Percentiles rank a stretch among this genome's conserved stretches.
Evolutionary conservation across 2,888 invertebrate genomes (phyloP).

Genomic region (Lithophane socia): DNA sequence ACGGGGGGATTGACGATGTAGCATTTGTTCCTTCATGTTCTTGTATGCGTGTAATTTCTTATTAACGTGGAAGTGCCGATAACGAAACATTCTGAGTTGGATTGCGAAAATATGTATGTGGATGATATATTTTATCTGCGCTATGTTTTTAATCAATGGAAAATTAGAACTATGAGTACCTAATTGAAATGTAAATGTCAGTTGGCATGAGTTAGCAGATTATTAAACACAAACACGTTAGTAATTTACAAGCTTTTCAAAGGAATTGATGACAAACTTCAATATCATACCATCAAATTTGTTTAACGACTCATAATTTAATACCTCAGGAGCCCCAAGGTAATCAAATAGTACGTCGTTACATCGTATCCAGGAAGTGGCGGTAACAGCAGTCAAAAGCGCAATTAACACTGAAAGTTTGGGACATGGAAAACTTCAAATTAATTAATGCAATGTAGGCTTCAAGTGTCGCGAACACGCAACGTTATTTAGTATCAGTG

Average conservation of each 20-base stretch:
- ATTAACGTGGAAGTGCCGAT: conserved; percentile 43
- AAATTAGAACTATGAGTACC: neutral
- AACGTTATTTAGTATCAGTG: conserved; percentile 57
- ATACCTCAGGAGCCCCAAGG: conserved; percentile 60
- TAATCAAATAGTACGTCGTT: conserved; percentile 70
- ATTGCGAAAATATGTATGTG: conserved; percentile 12
- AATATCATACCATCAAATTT: conserved; percentile 63
- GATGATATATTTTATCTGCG: neutral
- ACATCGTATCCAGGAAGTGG: conserved; percentile 59
- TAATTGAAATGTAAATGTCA: neutral
- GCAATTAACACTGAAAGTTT: conserved; percentile 82
- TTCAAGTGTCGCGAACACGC: conserved; percentile 81
- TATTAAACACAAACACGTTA: conserved; percentile 16
- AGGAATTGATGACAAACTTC: conserved; percentile 54
- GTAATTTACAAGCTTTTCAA: conserved; percentile 53
- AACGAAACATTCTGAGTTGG: conserved; percentile 14
- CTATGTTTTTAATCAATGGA: neutral
- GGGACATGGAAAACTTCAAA: conserved; percentile 79
- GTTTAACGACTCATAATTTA: conserved; percentile 61
- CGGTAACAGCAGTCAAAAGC: conserved; percentile 75
- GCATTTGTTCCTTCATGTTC: conserved; percentile 56
- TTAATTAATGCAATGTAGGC: conserved; percentile 81
- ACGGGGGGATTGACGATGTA: conserved; percentile 58
- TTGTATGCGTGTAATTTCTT: conserved; percentile 55
- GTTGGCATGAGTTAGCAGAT: conserved; percentile 10